A percentile compares a stretch with the other conserved stretches of the same genome.
These are phyloP conservation scores for Enteromius afrohamiltoni DNA, from an alignment of 2,797 vertebrate genomes.

Conservation along the genomic window DNA sequence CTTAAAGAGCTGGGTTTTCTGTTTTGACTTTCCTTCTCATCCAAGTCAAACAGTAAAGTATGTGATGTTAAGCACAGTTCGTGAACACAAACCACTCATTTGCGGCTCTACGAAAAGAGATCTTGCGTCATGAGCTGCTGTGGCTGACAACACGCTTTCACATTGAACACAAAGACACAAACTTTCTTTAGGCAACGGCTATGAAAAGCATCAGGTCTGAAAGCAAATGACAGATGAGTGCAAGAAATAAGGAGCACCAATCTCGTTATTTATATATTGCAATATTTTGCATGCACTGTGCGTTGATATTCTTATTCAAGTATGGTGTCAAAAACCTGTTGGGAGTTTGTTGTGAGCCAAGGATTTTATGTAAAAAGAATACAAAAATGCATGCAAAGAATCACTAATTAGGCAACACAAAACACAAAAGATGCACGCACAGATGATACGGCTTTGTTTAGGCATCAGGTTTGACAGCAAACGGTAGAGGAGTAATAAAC, in stretches of 20 bases:
- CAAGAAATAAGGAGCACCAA: neutral
- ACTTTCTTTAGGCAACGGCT: neutral
- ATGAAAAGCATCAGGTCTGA: neutral
- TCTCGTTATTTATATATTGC: neutral
- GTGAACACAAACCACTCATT: neutral
- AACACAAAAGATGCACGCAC: neutral
- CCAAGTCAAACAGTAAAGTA: too few species aligned
- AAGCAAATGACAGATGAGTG: neutral
- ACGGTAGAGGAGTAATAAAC: neutral
- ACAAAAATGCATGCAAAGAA: too few species aligned
- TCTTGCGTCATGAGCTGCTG: neutral
- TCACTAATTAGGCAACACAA: neutral
- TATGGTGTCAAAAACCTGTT: too few species aligned
- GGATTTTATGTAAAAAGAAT: neutral
- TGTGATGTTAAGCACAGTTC: too few species aligned
- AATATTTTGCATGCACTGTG: neutral
- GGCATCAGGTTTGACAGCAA: neutral
- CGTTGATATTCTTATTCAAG: neutral
- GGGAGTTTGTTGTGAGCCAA: neutral
- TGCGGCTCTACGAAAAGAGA: neutral
- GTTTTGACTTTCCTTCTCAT: too few species aligned
- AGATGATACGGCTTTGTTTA: neutral
- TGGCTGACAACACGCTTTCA: neutral
- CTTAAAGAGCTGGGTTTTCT: neutral
- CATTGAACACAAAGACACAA: slow-evolving; percentile 9